Base-by-base conservation (phyloP, 1,140 invertebrate species). In the Anastrepha ludens region DNA sequence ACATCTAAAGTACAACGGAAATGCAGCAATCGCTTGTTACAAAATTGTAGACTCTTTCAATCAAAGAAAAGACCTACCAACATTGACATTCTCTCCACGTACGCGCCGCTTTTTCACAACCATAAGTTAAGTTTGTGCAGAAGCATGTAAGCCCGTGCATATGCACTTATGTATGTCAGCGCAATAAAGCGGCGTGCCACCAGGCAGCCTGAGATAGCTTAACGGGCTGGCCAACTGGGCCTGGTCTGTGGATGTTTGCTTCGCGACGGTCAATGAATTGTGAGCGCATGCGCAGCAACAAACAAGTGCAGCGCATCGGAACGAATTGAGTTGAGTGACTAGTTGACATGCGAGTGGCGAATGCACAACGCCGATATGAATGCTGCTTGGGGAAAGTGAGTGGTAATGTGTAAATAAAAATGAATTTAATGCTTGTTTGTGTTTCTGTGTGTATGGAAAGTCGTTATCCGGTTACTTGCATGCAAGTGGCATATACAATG, bases 1-100 rank as follows among this genome's bases (percentile, higher is more conserved):
- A 81, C 55, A n/a, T 55, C 74, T 81, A 55, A 55, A 81, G 74
- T 81, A 81, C 50, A 81, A 81, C 74, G 74, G 74, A 81, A 81
- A 81, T 81, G 50, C 11, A 47, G 55, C 50, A 81, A 81, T 44
- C 41, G 47, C 50, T 17, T 81, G 50, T 55, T 2, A 29, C 17
- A n/a, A 20, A 55, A 55, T 55, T 55, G 44, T 81, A 55, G n/a
- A 81, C 47, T 81, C 74, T 17, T 29, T 55, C n/a, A 50, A 81
- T 81, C 74, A 29, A 81, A n/a, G 74, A 55, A 81, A n/a, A 20
- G 7, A 9, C 50, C 17, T n/a, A 50, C 6, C 8, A 78, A 50
- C 41, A 81, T 81, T 81, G 74, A 55, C 9, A 81, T 81, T 50
- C 74, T 29, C 44, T 74, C 39, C 67, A 74, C 67, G 67, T 74